Conservation (phyloP, 2,888 invertebrate genomes). For the Luperina nickerlii region DNA sequence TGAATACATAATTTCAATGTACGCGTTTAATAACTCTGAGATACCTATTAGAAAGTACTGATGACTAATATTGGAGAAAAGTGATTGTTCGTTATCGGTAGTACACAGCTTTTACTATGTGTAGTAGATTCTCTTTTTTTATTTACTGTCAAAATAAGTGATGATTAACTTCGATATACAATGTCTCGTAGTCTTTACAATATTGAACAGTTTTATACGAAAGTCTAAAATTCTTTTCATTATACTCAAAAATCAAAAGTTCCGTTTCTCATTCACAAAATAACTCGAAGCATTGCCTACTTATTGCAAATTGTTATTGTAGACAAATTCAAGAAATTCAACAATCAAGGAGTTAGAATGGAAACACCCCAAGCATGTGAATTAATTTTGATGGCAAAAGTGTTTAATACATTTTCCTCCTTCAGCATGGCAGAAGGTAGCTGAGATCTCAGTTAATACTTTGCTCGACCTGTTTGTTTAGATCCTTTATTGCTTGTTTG, state of each 20-base stretch:
- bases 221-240: not conserved
- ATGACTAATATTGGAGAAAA: conserved; percentile 53
- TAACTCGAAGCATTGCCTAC: not conserved
- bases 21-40: conserved; percentile 61
- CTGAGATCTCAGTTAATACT: conserved; percentile 40
- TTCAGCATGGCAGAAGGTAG: conserved; percentile 59
- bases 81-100: conserved; percentile 17
- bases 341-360: conserved; percentile 62
- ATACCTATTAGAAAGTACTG: conserved; percentile 52
- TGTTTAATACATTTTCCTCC: conserved; percentile 73
- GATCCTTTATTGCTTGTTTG: conserved; percentile 81
- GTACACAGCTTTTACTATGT: not conserved
- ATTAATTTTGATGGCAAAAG: conserved; percentile 65
- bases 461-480: conserved; percentile 70
- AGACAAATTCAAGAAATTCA: conserved; percentile 61
- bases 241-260: not conserved
- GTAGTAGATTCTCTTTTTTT: not conserved
- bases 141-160: not conserved
- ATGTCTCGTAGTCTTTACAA: not conserved
- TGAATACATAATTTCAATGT: conserved; percentile 80
- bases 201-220: not conserved
- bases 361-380: conserved; percentile 65
- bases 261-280: conserved; percentile 10
- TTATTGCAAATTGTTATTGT: conserved; percentile 39
- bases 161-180: not conserved